phyloP scores from a whole-genome alignment of 2,888 invertebrate species.

The Gryllus longicercus region DNA sequence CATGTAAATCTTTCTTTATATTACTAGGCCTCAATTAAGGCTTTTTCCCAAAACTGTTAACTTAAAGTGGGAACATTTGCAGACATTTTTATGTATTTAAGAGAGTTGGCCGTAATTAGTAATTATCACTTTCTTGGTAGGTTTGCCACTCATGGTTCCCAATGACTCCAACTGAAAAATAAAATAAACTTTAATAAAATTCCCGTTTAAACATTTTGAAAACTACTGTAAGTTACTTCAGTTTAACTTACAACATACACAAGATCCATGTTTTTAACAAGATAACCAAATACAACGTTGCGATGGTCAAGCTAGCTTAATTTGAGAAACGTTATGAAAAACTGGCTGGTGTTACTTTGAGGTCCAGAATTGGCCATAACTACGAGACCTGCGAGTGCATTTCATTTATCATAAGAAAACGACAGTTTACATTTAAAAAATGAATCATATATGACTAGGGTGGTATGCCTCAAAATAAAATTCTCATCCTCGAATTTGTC shows the following conservation, averaged over 20 bases:
- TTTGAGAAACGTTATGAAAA: slow-evolving; percentile 90
- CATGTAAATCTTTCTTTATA: too few species aligned
- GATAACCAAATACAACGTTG: slow-evolving; percentile 91
- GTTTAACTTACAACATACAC: slow-evolving; percentile 60
- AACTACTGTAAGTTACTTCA: too few species aligned
- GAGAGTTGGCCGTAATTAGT: slow-evolving; percentile 77
- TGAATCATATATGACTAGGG: slow-evolving; percentile 60
- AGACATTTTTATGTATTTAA: not conserved
- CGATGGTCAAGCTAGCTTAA: slow-evolving; percentile 92
- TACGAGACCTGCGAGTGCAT: slow-evolving; percentile 53
- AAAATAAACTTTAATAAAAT: not conserved
- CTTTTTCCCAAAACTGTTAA: too few species aligned
- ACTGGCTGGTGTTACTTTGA: slow-evolving; percentile 95
- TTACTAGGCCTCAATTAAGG: too few species aligned
- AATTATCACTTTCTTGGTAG: slow-evolving; percentile 75
- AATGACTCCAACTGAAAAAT: slow-evolving; percentile 61
- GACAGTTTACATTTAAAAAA: too few species aligned
- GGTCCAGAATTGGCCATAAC: slow-evolving; percentile 98
- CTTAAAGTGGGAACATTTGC: too few species aligned
- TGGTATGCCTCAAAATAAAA: slow-evolving; percentile 91
- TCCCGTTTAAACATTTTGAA: too few species aligned
- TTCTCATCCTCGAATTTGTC: slow-evolving; percentile 95
- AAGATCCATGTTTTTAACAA: slow-evolving; percentile 88
- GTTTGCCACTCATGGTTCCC: slow-evolving; percentile 81
- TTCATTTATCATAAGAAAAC: too few species aligned